Conservation (phyloP, 2,113 vertebrate species). For the Platysteira castanea region DNA sequence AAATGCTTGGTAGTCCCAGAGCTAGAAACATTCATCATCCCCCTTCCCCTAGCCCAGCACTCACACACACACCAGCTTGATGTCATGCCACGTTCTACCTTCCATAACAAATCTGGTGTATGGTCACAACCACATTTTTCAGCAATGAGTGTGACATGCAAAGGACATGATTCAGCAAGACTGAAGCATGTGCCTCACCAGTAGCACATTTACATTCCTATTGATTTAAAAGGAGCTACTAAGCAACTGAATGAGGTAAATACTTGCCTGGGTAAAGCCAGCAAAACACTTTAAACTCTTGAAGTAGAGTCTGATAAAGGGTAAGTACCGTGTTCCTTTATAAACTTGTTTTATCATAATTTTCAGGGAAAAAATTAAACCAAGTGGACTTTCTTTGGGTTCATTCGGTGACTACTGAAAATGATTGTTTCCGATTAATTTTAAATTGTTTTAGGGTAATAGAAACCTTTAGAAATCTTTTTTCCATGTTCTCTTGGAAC, state of each 20-base stretch:
- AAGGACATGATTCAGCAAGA: conserved; percentile 19
- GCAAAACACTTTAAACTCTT: background rate
- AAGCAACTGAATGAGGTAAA: background rate
- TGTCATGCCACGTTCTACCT: background rate
- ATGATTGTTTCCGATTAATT: background rate
- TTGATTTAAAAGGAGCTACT: background rate
- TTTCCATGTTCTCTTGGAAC: background rate
- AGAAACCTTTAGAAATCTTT: background rate
- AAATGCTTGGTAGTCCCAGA: background rate
- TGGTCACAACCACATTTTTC: background rate
- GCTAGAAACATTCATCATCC: background rate
- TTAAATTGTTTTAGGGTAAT: background rate
- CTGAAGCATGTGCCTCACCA: background rate
- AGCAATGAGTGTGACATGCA: background rate
- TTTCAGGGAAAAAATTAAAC: background rate
- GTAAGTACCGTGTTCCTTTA: background rate
- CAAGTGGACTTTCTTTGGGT: background rate
- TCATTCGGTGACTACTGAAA: background rate
- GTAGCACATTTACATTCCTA: background rate
- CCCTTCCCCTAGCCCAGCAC: no score
- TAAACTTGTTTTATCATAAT: background rate
- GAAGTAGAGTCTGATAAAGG: background rate
- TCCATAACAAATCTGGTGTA: background rate
- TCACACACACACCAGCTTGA: background rate
- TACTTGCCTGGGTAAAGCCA: background rate